These are phyloP conservation scores for Leucoptera coffeella DNA, from an alignment of 2,888 invertebrate species.

Conservation along the genomic window DNA sequence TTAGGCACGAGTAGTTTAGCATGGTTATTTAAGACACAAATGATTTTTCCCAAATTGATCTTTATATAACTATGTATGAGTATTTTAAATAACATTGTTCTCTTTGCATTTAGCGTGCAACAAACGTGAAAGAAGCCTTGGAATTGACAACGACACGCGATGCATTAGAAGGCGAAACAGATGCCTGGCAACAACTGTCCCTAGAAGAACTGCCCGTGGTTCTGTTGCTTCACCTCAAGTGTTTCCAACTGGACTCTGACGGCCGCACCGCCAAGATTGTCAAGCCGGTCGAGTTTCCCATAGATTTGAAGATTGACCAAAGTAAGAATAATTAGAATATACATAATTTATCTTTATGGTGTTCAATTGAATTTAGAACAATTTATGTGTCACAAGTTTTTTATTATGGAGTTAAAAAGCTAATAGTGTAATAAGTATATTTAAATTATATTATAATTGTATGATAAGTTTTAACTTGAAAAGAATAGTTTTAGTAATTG, in stretches of 20 bases:
- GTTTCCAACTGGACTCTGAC: constrained; percentile 84
- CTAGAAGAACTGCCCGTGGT: constrained; percentile 86
- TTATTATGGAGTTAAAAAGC: too few species aligned
- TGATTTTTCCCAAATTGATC: too few species aligned
- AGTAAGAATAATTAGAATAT: too few species aligned
- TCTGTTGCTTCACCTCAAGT: constrained; percentile 86
- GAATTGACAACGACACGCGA: constrained; percentile 82
- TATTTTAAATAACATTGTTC: constrained; percentile 1
- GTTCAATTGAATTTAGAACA: too few species aligned
- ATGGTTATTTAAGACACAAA: too few species aligned
- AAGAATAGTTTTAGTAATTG: constrained; percentile 3
- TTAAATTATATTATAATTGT: not conserved
- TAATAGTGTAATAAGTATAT: too few species aligned
- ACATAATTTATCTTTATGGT: too few species aligned
- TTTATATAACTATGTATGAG: too few species aligned
- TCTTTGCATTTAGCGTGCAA: constrained; percentile 58
- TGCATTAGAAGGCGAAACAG: constrained; percentile 80
- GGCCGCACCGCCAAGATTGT: constrained; percentile 89
- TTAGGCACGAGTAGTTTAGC: too few species aligned
- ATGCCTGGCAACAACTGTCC: constrained; percentile 86
- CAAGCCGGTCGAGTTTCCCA: constrained; percentile 84
- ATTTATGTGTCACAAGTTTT: too few species aligned
- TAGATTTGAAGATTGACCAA: constrained; percentile 84
- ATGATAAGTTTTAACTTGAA: constrained; percentile 7
- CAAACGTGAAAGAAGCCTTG: constrained; percentile 79